Conservation (phyloP, 2,888 invertebrate species). For the Malacosoma neustria region DNA sequence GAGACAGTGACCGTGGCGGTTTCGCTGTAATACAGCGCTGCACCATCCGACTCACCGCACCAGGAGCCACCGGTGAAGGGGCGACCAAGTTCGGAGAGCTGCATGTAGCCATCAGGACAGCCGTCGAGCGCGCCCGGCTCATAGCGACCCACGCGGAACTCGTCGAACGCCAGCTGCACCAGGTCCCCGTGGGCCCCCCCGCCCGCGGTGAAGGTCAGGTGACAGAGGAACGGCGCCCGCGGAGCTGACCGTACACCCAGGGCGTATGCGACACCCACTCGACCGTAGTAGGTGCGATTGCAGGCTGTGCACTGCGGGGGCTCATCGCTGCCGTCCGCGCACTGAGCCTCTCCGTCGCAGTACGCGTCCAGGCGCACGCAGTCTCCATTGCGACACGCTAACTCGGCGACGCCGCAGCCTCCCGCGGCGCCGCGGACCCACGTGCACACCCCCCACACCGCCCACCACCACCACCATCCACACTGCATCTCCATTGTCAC, state of each 20-base stretch:
- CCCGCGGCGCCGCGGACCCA: conserved; percentile 34
- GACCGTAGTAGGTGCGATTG: conserved; percentile 94
- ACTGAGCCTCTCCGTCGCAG: conserved; percentile 90
- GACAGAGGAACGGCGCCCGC: conserved; percentile 90
- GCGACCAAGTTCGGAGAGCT: conserved; percentile 88
- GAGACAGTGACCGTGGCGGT: conserved; percentile 92
- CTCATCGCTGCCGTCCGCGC: conserved; percentile 90
- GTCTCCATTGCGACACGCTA: conserved; percentile 74
- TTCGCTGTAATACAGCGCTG: conserved; percentile 91
- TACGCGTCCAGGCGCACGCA: conserved; percentile 90
- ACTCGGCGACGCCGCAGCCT: conserved; percentile 54
- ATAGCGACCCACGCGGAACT: conserved; percentile 89
- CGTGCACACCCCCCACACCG: conserved; percentile 11
- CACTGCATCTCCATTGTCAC: conserved; percentile 7
- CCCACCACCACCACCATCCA: conserved; percentile 9
- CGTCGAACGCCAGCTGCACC: conserved; percentile 91
- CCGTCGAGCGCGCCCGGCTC: conserved; percentile 82
- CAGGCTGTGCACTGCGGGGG: conserved; percentile 78
- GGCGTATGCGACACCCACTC: conserved; percentile 87
- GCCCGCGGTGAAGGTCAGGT: conserved; percentile 93
- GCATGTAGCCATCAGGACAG: conserved; percentile 92
- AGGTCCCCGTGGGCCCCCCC: conserved; percentile 92
- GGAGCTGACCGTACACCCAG: conserved; percentile 84
- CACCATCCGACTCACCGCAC: conserved; percentile 89
- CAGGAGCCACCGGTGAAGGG: conserved; percentile 93